A percentile compares a stretch with the other conserved stretches of the same genome.
Conservation (phyloP, 2,888 invertebrate species). For the Yponomeuta plumbellus region DNA sequence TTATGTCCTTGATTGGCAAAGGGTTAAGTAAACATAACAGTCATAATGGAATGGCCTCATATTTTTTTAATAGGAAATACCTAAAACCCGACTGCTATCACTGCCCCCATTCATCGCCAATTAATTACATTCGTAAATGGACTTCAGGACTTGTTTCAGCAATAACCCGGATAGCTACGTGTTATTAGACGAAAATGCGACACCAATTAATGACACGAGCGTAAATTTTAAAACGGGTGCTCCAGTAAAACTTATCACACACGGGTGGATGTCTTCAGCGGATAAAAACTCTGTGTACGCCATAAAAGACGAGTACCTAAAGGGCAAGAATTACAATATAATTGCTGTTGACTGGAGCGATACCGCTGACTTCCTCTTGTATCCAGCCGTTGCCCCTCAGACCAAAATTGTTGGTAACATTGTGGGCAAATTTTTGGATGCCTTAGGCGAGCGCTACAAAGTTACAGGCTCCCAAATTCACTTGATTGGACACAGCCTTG, state of each 20-base stretch:
- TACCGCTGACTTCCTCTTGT: slow-evolving; percentile 40
- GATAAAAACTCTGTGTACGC: slow-evolving; percentile 40
- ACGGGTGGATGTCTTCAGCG: slow-evolving; percentile 66
- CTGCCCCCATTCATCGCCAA: too few relatives aligned
- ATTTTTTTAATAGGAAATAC: too few relatives aligned
- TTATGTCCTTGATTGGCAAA: too few relatives aligned
- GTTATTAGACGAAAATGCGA: slow-evolving; percentile 31
- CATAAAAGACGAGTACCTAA: slow-evolving; percentile 60
- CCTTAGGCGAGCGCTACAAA: slow-evolving; percentile 31
- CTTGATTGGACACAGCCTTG: slow-evolving; percentile 51
- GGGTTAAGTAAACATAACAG: too few relatives aligned
- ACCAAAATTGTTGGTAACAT: slow-evolving; percentile 35
- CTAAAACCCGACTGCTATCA: too few relatives aligned
- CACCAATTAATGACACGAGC: slow-evolving; percentile 22
- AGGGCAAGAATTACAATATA: slow-evolving; percentile 51
- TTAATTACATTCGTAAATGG: not conserved
- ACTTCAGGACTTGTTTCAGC: slow-evolving; percentile 26
- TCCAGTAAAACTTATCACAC: slow-evolving; percentile 67
- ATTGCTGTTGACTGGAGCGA: slow-evolving; percentile 57
- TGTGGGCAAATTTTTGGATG: slow-evolving; percentile 38
- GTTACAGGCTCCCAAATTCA: slow-evolving; percentile 40
- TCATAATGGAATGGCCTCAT: too few relatives aligned
- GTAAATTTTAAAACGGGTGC: slow-evolving; percentile 30
- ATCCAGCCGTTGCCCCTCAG: slow-evolving; percentile 43
- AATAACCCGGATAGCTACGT: slow-evolving; percentile 34